phyloP scores from a whole-genome alignment of 2,888 invertebrate genomes.

The Ramazzottius varieornatus region DNA sequence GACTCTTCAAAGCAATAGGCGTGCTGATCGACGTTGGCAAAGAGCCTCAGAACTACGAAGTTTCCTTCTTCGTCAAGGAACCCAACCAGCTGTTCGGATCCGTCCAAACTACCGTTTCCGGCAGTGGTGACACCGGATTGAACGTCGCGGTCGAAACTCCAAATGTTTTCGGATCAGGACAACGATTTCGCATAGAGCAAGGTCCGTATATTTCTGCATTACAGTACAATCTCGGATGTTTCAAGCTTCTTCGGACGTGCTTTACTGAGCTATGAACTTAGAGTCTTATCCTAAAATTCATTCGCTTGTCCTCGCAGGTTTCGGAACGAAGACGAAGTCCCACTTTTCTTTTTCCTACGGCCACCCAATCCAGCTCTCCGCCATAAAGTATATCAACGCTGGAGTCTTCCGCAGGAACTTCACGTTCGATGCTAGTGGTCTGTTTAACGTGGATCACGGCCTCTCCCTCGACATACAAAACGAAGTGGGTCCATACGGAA shows the following conservation, averaged over 20 bases:
- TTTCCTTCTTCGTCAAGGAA: slow-evolving; percentile 2
- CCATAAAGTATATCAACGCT: neutral
- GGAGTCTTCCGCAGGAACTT: neutral
- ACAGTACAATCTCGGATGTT: neutral
- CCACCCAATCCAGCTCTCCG: neutral
- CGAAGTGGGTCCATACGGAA: neutral
- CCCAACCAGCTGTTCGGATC: neutral
- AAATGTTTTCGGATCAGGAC: neutral
- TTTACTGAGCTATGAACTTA: too few species aligned
- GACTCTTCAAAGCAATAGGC: neutral
- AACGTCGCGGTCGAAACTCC: neutral
- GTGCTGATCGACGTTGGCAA: neutral
- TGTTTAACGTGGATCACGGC: slow-evolving; percentile 1
- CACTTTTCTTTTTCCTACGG: neutral
- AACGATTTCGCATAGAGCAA: neutral
- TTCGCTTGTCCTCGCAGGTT: neutral
- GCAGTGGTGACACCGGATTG: neutral
- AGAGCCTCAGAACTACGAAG: neutral
- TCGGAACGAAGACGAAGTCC: slow-evolving; percentile 1
- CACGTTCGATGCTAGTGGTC: neutral
- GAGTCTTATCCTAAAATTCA: too few species aligned
- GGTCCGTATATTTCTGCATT: neutral
- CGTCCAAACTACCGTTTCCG: neutral
- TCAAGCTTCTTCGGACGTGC: too few species aligned
- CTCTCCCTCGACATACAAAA: neutral